A percentile compares a stretch with the other conserved stretches of the same genome.
Evolutionary conservation across 2,113 vertebrate species (phyloP).

Genomic region (Cephalopterus ornatus): DNA sequence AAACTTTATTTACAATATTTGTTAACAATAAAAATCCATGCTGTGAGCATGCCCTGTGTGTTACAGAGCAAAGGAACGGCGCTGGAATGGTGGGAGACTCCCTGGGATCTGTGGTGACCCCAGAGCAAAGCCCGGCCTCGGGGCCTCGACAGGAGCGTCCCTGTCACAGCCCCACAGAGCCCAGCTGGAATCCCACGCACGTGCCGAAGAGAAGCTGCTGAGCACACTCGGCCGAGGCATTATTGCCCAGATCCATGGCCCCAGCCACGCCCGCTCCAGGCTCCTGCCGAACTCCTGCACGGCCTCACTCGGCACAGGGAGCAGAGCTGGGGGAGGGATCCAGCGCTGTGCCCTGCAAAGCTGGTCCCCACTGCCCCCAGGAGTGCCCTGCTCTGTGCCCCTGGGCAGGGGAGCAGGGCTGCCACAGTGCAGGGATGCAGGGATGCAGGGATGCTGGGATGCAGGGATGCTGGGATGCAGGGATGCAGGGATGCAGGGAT

Average conservation of each 20-base stretch:
- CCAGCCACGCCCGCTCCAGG: accelerated
- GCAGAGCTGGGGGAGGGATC: not conserved
- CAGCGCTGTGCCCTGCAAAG: accelerated
- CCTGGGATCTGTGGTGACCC: not conserved
- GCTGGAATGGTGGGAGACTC: not conserved
- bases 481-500: not conserved
- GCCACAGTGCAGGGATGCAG: not conserved
- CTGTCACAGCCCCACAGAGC: accelerated
- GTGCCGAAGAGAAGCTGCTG: not conserved
- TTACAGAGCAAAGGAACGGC: not conserved
- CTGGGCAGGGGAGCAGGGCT: not conserved
- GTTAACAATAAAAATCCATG: not conserved
- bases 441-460: not conserved
- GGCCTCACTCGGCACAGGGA: accelerated
- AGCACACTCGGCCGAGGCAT: not conserved
- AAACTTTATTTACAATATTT: constrained; percentile 24
- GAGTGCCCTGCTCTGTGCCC: not conserved
- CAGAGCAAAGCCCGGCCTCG: not conserved
- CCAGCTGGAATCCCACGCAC: not conserved
- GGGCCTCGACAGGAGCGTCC: accelerated
- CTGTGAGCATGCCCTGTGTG: not conserved
- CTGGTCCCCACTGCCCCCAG: not conserved
- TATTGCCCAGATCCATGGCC: not conserved
- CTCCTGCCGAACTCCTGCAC: accelerated
- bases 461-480: not conserved